Evolutionary conservation across 92 coral and sea anemone genomes (phyloP).

Genomic region (Paramuricea clavata): DNA sequence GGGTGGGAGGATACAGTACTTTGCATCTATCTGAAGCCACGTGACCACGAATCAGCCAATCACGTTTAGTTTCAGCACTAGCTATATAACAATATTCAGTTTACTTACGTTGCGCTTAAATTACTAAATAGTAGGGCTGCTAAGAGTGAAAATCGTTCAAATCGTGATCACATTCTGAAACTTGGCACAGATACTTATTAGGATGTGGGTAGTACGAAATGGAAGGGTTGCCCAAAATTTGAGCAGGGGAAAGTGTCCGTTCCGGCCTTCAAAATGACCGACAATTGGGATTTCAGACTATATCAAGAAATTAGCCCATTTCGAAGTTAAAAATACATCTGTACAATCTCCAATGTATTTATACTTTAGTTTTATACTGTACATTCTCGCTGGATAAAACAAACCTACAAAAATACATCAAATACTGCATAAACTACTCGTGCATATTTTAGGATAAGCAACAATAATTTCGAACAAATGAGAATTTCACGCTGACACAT

Average conservation of each 20-base stretch:
- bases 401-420: background rate
- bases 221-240: slow-evolving; percentile 20
- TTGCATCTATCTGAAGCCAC: too few relatives aligned
- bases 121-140: slow-evolving; percentile 1
- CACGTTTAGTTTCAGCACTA: too few relatives aligned
- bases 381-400: background rate
- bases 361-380: background rate
- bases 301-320: background rate
- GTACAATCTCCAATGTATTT: background rate
- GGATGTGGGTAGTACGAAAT: background rate
- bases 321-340: background rate
- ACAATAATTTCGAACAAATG: background rate
- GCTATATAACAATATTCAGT: too few relatives aligned
- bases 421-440: background rate
- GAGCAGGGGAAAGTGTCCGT: background rate
- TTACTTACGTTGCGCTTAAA: too few relatives aligned
- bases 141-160: background rate
- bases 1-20: too few relatives aligned
- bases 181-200: background rate
- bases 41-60: too few relatives aligned
- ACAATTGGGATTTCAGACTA: background rate
- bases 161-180: background rate
- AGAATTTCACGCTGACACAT: background rate
- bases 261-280: background rate
- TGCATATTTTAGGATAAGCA: background rate